A percentile compares a stretch with the other conserved stretches of the same genome.
These are phyloP conservation scores for Nephrocerus scutellatus DNA, from an alignment of 2,888 invertebrate species.

Conservation along the genomic window DNA sequence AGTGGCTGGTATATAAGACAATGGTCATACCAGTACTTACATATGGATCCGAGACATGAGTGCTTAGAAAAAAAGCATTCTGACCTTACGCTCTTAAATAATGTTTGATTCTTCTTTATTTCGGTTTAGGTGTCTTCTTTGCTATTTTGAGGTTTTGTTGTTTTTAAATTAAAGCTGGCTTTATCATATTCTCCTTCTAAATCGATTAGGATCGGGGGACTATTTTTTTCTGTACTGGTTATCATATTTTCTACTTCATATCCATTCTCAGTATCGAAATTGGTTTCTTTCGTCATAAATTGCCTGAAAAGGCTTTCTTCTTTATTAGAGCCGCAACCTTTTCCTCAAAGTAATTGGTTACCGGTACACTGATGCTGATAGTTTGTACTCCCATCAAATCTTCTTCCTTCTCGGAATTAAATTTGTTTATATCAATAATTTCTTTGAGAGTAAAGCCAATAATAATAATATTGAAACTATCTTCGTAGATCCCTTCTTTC, in stretches of 20 bases:
- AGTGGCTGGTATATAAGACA: no score
- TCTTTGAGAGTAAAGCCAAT: conserved; percentile 3
- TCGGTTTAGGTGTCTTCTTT: conserved; percentile 2
- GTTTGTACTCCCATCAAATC: conserved; percentile 30
- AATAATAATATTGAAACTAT: conserved; percentile 25
- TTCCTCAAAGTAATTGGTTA: conserved; percentile 66
- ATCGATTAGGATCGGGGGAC: conserved; percentile 1
- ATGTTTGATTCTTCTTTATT: conserved; percentile 14
- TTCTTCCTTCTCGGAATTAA: conserved; percentile 9
- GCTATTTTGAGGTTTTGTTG: conserved; percentile 19
- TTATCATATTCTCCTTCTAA: conserved; percentile 4
- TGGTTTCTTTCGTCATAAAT: conserved; percentile 1
- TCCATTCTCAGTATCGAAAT: neutral
- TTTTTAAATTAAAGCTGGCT: conserved; percentile 17
- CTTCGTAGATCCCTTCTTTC: conserved; percentile 57
- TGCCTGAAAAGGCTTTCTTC: neutral
- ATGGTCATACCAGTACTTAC: no score
- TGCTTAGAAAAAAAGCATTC: no score
- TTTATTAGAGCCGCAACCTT: conserved; percentile 53
- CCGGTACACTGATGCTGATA: conserved; percentile 55
- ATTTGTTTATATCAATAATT: conserved; percentile 2
- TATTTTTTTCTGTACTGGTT: neutral
- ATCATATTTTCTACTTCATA: conserved; percentile 1
- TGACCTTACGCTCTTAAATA: neutral
- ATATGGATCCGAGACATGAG: no score